phyloP scores from a whole-genome alignment of 2,797 vertebrate genomes.

The Rhynchotus rufescens region DNA sequence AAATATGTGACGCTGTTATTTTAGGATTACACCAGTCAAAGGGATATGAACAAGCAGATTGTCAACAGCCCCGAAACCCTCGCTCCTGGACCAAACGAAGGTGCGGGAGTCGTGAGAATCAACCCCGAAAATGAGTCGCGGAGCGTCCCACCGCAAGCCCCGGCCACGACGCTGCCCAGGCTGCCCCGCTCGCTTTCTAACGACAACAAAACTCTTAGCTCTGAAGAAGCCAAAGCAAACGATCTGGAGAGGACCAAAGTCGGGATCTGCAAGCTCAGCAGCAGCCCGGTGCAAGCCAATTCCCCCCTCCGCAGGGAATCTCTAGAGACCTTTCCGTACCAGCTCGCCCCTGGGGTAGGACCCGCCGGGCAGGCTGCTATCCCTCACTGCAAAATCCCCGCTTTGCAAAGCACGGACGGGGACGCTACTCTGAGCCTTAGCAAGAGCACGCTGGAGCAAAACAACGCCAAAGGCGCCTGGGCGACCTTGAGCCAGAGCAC shows the following conservation, averaged over 20 bases:
- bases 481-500: constrained; percentile 93
- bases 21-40: constrained; percentile 87
- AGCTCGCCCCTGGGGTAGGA: constrained; percentile 55
- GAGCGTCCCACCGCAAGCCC: constrained; percentile 57
- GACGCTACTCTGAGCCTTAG: constrained; percentile 77
- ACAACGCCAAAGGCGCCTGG: constrained; percentile 89
- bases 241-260: constrained; percentile 85
- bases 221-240: constrained; percentile 81
- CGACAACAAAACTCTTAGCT: constrained; percentile 84
- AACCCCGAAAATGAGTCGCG: constrained; percentile 81
- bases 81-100: constrained; percentile 78
- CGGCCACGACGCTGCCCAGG: constrained; percentile 72
- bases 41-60: constrained; percentile 88
- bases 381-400: constrained; percentile 83
- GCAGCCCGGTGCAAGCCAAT: constrained; percentile 76
- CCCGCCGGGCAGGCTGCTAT: constrained; percentile 38
- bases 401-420: constrained; percentile 79
- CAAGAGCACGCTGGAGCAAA: constrained; percentile 86
- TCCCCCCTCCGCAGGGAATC: constrained; percentile 82
- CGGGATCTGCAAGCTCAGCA: constrained; percentile 87
- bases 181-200: constrained; percentile 72
- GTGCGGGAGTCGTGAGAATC: constrained; percentile 77
- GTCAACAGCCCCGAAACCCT: constrained; percentile 77
- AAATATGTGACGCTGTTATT: constrained; percentile 72
- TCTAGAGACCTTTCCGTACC: constrained; percentile 67